Evolutionary conservation across 2,888 invertebrate genomes (phyloP).

Genomic region (Nephrotoma flavescens): DNA sequence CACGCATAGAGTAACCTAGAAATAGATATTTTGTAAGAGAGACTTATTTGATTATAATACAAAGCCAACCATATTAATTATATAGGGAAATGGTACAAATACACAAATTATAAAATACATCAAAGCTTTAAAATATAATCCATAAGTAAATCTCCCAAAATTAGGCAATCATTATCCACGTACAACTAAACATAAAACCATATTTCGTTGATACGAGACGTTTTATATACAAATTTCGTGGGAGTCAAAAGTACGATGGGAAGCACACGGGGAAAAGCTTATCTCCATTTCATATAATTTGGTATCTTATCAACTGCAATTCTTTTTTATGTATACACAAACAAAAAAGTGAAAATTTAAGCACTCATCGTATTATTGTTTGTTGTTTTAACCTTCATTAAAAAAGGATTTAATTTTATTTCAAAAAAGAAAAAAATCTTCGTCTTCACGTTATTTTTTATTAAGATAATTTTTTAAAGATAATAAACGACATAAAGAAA

Average conservation of each 20-base stretch:
- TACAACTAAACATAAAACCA: background rate
- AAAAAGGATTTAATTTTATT: background rate
- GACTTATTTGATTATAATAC: no score
- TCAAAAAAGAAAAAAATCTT: background rate
- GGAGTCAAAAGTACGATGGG: background rate
- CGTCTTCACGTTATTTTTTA: background rate
- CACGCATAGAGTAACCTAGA: no score
- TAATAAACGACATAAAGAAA: background rate
- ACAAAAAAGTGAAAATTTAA: background rate
- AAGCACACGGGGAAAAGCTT: background rate
- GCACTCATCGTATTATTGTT: background rate
- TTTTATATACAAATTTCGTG: background rate
- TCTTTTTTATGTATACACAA: background rate
- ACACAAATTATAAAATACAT: background rate
- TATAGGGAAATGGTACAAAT: background rate
- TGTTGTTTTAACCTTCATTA: background rate
- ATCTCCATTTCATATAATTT: background rate
- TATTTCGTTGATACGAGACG: background rate
- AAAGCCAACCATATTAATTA: background rate
- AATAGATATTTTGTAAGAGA: no score
- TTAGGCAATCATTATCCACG: background rate
- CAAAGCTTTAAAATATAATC: background rate
- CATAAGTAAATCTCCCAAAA: background rate
- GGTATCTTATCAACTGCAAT: background rate
- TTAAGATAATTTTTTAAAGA: background rate